A percentile compares a stretch with the other conserved stretches of the same genome.
Evolutionary conservation across 2,113 vertebrate genomes (phyloP).

Genomic region (Dendrocopos noguchii): DNA sequence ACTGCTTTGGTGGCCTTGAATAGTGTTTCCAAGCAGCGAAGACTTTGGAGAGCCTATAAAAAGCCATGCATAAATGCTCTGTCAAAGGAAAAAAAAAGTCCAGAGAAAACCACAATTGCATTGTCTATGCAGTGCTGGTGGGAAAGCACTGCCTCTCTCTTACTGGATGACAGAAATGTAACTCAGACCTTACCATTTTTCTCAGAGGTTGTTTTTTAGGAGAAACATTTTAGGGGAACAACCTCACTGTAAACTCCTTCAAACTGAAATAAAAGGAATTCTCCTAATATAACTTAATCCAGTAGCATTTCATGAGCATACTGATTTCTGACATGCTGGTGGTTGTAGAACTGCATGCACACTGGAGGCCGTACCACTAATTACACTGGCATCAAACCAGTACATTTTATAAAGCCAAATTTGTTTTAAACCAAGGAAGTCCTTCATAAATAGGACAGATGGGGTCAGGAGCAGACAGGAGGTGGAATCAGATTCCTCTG

Average conservation of each 20-base stretch:
- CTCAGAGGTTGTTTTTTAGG: background rate
- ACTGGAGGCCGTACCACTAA: background rate
- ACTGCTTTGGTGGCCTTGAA: background rate
- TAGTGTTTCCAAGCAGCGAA: background rate
- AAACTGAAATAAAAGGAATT: background rate
- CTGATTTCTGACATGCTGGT: background rate
- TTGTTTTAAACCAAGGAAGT: background rate
- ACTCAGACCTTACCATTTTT: background rate
- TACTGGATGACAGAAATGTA: background rate
- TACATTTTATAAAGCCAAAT: background rate
- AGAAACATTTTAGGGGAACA: background rate
- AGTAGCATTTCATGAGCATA: background rate
- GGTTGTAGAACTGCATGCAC: background rate
- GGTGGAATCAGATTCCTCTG: background rate
- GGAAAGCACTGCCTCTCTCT: background rate
- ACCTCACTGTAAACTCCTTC: background rate
- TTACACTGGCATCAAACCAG: background rate
- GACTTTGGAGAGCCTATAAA: background rate
- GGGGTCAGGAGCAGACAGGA: background rate
- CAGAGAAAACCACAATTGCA: background rate
- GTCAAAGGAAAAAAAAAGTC: background rate
- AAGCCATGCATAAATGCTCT: background rate
- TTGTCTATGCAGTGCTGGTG: background rate
- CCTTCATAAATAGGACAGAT: background rate
- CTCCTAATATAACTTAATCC: background rate